phyloP scores from a whole-genome alignment of 53 echinoderm and acorn worm genomes.

The Apostichopus leukothele region DNA sequence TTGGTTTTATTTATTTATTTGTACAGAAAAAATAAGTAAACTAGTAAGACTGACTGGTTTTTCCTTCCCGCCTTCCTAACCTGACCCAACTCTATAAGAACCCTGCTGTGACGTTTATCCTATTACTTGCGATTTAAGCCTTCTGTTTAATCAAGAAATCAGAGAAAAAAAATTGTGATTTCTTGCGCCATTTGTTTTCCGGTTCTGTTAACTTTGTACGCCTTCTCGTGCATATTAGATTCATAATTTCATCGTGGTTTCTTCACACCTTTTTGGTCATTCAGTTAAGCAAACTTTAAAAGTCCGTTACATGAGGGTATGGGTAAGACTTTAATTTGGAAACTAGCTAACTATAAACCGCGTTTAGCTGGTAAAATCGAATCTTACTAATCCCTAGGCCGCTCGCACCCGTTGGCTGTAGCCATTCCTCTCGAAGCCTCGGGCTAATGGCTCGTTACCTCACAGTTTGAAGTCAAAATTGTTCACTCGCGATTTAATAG shows the following conservation, averaged over 20 bases:
- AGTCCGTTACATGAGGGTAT: not conserved
- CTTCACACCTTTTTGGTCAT: constrained; percentile 17
- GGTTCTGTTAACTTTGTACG: constrained; percentile 22
- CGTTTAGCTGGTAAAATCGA: constrained; percentile 40
- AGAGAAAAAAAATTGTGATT: constrained; percentile 21
- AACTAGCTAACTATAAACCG: constrained; percentile 35
- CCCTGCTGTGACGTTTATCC: constrained; percentile 27
- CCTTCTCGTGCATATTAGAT: constrained; percentile 30
- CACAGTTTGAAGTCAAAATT: constrained; percentile 38
- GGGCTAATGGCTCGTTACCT: constrained; percentile 35
- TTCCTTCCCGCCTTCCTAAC: not conserved
- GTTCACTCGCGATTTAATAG: constrained; percentile 13
- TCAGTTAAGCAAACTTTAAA: constrained; percentile 40
- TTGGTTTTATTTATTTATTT: not conserved
- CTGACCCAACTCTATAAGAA: constrained; percentile 19
- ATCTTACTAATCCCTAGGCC: constrained; percentile 26
- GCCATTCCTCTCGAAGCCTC: constrained; percentile 13
- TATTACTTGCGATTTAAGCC: constrained; percentile 20
- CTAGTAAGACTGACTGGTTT: not conserved
- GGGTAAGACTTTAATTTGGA: constrained; percentile 17
- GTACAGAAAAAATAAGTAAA: not conserved
- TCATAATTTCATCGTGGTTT: constrained; percentile 4
- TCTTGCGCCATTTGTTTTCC: constrained; percentile 16
- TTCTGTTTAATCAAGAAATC: constrained; percentile 35
- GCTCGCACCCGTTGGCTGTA: constrained; percentile 23